phyloP scores from a whole-genome alignment of 2,888 invertebrate genomes.

The Tetropium fuscum region DNA sequence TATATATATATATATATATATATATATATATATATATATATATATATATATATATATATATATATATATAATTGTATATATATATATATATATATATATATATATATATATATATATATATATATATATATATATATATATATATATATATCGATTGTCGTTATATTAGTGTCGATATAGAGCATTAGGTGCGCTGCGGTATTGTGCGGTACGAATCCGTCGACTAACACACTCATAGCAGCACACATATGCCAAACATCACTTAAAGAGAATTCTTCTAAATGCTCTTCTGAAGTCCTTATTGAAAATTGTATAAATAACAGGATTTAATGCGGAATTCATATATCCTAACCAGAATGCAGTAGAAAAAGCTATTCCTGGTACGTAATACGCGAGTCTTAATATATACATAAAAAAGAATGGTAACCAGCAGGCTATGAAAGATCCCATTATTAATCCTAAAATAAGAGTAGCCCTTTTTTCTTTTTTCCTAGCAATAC shows the following conservation, averaged over 20 bases:
- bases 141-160: no score
- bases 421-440: slow-evolving; percentile 98
- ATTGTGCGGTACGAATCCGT: slow-evolving; percentile 72
- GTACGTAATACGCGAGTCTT: slow-evolving; percentile 85
- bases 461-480: slow-evolving; percentile 96
- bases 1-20: no score
- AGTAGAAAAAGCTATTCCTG: slow-evolving; percentile 87
- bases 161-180: slow-evolving; percentile 61
- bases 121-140: no score
- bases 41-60: no score
- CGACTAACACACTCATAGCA: slow-evolving; percentile 81
- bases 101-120: no score
- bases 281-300: slow-evolving; percentile 97
- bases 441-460: slow-evolving; percentile 98
- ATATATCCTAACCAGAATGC: slow-evolving; percentile 97
- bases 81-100: no score
- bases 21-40: no score
- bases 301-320: slow-evolving; percentile 97
- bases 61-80: no score
- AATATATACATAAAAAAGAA: slow-evolving; percentile 96
- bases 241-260: slow-evolving; percentile 89
- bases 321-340: slow-evolving; percentile 96
- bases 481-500: slow-evolving; percentile 95
- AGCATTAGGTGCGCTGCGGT: slow-evolving; percentile 73
- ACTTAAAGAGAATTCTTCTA: slow-evolving; percentile 95